Evolutionary conservation across 2,888 invertebrate species (phyloP), one percentile per base, ranked within the genome.

Genomic region (Scaptomyza caliginosa): DNA sequence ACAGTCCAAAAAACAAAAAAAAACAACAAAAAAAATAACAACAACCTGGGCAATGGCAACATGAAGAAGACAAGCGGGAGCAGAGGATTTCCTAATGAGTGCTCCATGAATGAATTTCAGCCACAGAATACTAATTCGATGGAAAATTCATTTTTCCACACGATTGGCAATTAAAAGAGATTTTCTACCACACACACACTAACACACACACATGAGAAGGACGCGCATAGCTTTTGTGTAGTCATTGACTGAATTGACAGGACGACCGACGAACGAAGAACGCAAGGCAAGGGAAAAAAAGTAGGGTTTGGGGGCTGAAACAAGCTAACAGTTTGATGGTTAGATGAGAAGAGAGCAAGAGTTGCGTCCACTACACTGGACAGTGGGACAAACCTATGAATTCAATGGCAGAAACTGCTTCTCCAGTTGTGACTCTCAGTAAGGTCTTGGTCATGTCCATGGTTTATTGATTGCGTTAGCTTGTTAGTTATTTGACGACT

Each of bases 111-210:
- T 90, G 89, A 90, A 89, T 88, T 89, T 90, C 89, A 82, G 76
- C 87, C 85, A 88, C 88, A 83, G 90, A 90, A 90, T 90, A 90
- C 89, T 90, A 90, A 90, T 90, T 88, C 84, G 88, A 88, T 90
- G 90, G 90, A 90, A 90, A 89, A 90, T 90, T 89, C 88, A 89
- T 89, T 90, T 90, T 90, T 89, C 89, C 90, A 89, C 89, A 88
- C 88, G 90, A 89, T 90, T 91, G 89, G 86, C 86, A 90, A 90
- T 86, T 89, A 88, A 89, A 89, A 88, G 86, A 86, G 90, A 89
- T 89, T 90, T 83, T 74, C 74, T 79, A 56, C 72, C 72, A 65
- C 67, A 82, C 73, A 72, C 67, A 74, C 62, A 71, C 67, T 64
- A 52, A 49, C 40, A 56, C 36, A 51, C 45, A 38, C 39, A 49